Conservation (phyloP, 2,113 vertebrate genomes). For the Pteropus alecto region DNA sequence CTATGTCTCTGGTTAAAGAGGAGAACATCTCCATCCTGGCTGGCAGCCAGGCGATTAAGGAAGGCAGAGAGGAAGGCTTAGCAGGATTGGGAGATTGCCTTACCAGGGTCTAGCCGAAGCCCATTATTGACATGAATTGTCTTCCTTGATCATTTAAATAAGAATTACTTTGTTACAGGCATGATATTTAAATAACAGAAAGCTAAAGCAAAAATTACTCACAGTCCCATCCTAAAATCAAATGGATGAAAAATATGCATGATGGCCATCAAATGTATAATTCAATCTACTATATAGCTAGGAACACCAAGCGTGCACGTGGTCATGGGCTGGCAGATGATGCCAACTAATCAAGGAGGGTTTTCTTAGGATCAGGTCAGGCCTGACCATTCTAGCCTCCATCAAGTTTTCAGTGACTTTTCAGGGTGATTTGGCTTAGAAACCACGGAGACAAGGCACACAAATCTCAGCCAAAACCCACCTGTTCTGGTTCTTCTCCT, state of each 20-base stretch:
- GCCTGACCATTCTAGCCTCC: background rate
- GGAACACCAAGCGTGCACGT: background rate
- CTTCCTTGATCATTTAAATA: background rate
- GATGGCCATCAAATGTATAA: background rate
- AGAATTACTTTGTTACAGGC: background rate
- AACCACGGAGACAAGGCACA: background rate
- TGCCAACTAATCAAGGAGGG: rapidly evolving
- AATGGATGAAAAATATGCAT: background rate
- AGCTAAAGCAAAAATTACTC: background rate
- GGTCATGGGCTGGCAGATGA: background rate
- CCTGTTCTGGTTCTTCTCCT: background rate
- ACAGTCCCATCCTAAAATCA: background rate
- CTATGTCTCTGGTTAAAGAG: background rate
- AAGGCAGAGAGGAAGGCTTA: background rate
- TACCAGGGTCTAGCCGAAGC: background rate
- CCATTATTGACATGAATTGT: background rate
- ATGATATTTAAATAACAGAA: background rate
- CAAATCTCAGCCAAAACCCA: background rate
- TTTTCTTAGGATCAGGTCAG: background rate
- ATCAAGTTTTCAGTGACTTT: slow-evolving; percentile 2
- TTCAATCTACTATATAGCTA: background rate
- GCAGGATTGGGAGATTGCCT: background rate
- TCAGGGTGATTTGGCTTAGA: background rate
- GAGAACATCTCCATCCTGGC: background rate
- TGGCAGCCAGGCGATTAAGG: background rate